Conservation (phyloP, 37 sponge, comb jelly and placozoan species). For the Hexactinellida sp. region DNA sequence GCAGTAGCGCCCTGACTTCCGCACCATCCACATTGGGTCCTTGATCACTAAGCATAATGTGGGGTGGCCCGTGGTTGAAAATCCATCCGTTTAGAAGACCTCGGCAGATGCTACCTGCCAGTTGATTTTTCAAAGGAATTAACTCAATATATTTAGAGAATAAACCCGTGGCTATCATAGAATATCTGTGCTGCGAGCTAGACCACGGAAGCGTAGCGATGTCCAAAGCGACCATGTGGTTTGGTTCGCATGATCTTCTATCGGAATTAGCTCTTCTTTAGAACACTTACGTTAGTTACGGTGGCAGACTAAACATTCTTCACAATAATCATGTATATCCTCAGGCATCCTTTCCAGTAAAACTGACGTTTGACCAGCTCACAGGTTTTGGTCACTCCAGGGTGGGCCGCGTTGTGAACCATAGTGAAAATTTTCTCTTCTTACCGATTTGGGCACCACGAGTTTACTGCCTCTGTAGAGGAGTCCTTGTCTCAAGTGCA, state of each 20-base stretch:
- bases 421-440: too few relatives aligned
- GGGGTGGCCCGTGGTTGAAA: too few relatives aligned
- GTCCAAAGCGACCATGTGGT: too few relatives aligned
- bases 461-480: not conserved
- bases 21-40: too few relatives aligned
- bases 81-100: too few relatives aligned
- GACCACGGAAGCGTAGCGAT: not conserved
- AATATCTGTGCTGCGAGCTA: not conserved
- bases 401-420: not conserved
- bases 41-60: too few relatives aligned
- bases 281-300: not conserved
- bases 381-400: not conserved
- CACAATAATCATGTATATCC: not conserved
- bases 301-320: not conserved
- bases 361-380: not conserved
- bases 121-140: not conserved
- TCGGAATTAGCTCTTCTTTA: too few relatives aligned
- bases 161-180: not conserved
- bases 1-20: too few relatives aligned
- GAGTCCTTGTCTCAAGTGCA: not conserved
- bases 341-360: not conserved
- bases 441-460: too few relatives aligned
- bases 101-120: not conserved
- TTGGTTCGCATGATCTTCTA: too few relatives aligned
- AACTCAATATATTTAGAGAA: not conserved